Percentiles rank a stretch among this genome's conserved stretches.
Evolutionary conservation across 2,113 vertebrate species (phyloP).

Genomic region (Varanus salvator): DNA sequence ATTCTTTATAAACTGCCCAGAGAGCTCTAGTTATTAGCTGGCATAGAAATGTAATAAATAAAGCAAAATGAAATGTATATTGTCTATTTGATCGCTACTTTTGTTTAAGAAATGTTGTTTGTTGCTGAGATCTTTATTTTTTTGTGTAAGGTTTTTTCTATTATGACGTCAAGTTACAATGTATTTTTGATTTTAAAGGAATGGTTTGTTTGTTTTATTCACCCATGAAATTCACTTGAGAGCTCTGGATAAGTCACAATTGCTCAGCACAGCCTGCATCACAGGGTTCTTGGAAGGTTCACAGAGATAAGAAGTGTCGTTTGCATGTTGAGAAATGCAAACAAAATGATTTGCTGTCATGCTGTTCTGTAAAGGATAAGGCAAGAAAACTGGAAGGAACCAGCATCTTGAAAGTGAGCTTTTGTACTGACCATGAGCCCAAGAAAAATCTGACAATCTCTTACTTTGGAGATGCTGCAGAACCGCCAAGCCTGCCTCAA

Average conservation of each 20-base stretch:
- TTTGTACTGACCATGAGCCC: slow-evolving; percentile 30
- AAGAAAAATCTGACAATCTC: neutral
- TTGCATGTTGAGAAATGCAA: neutral
- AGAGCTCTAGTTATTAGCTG: too few species aligned
- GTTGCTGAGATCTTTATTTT: too few species aligned
- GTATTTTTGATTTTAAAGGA: too few species aligned
- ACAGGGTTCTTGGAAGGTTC: neutral
- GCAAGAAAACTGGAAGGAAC: neutral
- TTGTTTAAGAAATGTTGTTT: too few species aligned
- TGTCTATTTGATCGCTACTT: too few species aligned
- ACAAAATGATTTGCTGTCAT: neutral
- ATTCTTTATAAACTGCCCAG: too few species aligned
- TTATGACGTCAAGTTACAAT: too few species aligned
- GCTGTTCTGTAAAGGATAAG: neutral
- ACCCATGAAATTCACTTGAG: neutral
- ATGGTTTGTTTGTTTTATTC: neutral
- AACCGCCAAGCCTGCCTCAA: slow-evolving; percentile 23
- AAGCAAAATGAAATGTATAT: too few species aligned
- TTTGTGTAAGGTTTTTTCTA: too few species aligned
- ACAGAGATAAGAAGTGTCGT: neutral
- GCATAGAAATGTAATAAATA: too few species aligned
- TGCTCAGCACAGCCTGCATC: neutral
- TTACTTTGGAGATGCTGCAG: slow-evolving; percentile 16
- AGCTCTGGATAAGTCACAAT: neutral
- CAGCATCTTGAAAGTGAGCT: neutral